Evolutionary conservation across 2,113 vertebrate genomes (phyloP).

Genomic region (Anoura caudifer): DNA sequence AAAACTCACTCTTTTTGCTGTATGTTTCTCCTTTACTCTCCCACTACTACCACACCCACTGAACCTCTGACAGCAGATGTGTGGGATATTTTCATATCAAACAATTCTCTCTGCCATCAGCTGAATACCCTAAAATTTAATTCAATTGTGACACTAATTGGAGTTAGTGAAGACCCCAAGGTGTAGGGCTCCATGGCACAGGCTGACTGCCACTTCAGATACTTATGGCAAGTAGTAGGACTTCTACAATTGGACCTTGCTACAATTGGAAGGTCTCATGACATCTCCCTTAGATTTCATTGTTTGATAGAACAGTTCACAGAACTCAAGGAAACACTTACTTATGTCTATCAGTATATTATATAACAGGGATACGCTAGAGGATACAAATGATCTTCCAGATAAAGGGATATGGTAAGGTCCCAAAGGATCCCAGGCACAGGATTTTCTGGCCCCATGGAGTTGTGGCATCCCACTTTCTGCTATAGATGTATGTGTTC

Average conservation of each 20-base stretch:
- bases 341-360: not conserved
- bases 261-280: not conserved
- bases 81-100: not conserved
- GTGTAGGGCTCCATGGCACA: not conserved
- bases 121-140: not conserved
- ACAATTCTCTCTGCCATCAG: not conserved
- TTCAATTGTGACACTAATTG: not conserved
- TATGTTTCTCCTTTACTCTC: not conserved
- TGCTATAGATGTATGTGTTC: not conserved
- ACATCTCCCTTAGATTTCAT: not conserved
- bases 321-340: not conserved
- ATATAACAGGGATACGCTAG: not conserved
- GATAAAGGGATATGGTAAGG: not conserved
- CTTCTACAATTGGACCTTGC: not conserved
- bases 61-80: not conserved
- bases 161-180: not conserved
- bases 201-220: not conserved
- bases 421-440: not conserved
- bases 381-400: not conserved
- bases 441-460: not conserved
- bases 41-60: not conserved
- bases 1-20: not conserved
- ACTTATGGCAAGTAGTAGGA: not conserved
- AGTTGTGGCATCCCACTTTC: not conserved
- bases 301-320: not conserved